phyloP scores from a whole-genome alignment of 2,797 vertebrate species.

The Halcyon smyrnensis region DNA sequence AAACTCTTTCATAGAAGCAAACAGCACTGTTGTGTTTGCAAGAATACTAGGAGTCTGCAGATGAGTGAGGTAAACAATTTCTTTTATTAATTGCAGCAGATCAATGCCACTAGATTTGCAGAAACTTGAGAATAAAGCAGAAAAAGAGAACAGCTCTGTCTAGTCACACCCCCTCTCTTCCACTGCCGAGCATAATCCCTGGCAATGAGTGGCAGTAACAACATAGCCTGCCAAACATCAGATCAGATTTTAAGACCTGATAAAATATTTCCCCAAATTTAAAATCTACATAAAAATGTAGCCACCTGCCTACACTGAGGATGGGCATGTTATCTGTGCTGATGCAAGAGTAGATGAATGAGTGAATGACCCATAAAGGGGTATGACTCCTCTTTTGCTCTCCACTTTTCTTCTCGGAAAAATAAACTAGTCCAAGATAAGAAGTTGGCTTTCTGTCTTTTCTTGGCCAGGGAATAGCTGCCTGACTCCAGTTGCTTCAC shows the following conservation, averaged over 20 bases:
- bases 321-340: background rate
- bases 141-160: background rate
- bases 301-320: background rate
- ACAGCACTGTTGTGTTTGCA: conserved; percentile 3
- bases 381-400: background rate
- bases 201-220: background rate
- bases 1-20: background rate
- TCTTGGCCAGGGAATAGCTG: background rate
- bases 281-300: background rate
- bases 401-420: background rate
- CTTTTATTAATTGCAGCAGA: conserved; percentile 50
- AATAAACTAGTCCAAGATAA: background rate
- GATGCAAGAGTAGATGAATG: background rate
- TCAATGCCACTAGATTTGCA: conserved; percentile 23
- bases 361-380: background rate
- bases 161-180: background rate
- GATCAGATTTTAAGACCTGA: background rate
- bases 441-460: background rate
- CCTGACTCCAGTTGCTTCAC: background rate
- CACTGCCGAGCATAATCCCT: background rate
- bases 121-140: background rate
- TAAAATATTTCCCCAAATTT: background rate
- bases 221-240: background rate
- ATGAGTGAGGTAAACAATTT: conserved; percentile 15
- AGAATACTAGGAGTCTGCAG: background rate